Percentiles rank a stretch among this genome's conserved stretches.
Evolutionary conservation across 2,113 vertebrate species (phyloP).

Genomic region (Mobula birostris): DNA sequence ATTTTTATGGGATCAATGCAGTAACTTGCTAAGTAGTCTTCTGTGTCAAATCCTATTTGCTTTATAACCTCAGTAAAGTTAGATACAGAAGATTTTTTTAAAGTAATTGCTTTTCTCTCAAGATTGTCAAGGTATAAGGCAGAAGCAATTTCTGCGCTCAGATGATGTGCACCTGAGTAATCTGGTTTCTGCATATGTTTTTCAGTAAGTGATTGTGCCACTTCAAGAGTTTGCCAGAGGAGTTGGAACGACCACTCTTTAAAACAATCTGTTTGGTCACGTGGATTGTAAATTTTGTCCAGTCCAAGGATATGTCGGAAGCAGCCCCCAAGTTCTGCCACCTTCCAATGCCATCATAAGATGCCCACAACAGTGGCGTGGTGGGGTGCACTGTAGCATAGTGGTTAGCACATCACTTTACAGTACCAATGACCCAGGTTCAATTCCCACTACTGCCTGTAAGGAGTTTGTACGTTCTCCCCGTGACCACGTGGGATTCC

Average conservation of each 20-base stretch:
- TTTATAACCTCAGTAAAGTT: background rate
- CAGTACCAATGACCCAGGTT: too few species aligned
- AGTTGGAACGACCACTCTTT: background rate
- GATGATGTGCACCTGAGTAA: background rate
- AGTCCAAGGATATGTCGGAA: too few species aligned
- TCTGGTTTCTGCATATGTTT: too few species aligned
- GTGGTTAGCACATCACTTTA: too few species aligned
- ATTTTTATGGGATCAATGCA: slow-evolving; percentile 2
- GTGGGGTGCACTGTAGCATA: too few species aligned
- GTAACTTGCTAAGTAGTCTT: background rate
- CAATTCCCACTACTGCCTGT: too few species aligned
- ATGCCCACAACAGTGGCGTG: too few species aligned
- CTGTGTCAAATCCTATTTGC: background rate
- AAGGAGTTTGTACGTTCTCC: too few species aligned
- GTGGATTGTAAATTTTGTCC: background rate
- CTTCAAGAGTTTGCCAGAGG: background rate
- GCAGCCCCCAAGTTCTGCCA: too few species aligned
- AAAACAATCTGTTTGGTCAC: background rate
- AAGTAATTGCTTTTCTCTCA: background rate
- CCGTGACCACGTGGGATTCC: too few species aligned
- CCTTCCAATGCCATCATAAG: too few species aligned
- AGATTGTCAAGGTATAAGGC: background rate
- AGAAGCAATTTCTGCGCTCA: background rate
- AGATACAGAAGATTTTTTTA: background rate
- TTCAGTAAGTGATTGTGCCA: background rate